A percentile compares a stretch with the other conserved stretches of the same genome.
phyloP scores from a whole-genome alignment of 2,113 vertebrate genomes.

The Lonchura striata region DNA sequence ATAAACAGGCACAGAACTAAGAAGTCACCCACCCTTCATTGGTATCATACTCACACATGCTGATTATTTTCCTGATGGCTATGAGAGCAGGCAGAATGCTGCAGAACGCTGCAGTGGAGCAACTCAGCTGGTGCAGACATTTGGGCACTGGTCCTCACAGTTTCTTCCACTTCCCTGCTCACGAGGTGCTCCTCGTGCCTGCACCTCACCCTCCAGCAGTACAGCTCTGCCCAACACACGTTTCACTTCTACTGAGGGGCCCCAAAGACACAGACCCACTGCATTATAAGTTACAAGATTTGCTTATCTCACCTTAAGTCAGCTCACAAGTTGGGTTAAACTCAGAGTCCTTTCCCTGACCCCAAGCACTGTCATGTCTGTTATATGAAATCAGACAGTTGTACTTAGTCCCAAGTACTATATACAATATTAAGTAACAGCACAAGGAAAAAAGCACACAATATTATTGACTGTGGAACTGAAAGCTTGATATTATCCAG shows the following conservation, averaged over 20 bases:
- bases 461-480: background rate
- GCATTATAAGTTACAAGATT: background rate
- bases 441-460: background rate
- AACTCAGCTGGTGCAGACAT: rapidly evolving
- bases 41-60: background rate
- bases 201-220: rapidly evolving
- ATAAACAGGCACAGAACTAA: background rate
- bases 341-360: background rate
- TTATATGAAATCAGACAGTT: background rate
- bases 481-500: background rate
- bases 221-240: background rate
- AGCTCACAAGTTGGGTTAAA: background rate
- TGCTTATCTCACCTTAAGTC: background rate
- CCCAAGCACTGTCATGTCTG: background rate
- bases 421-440: background rate
- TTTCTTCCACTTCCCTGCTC: too few species aligned
- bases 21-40: background rate
- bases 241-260: background rate
- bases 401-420: background rate
- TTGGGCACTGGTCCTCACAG: rapidly evolving
- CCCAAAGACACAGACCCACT: background rate
- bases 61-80: background rate
- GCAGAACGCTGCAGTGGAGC: background rate
- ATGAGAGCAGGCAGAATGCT: background rate
- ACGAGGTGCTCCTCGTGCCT: background rate